A percentile compares a stretch with the other conserved stretches of the same genome.
Conservation (phyloP, 2,888 invertebrate genomes). For the Galeruca laticollis region DNA sequence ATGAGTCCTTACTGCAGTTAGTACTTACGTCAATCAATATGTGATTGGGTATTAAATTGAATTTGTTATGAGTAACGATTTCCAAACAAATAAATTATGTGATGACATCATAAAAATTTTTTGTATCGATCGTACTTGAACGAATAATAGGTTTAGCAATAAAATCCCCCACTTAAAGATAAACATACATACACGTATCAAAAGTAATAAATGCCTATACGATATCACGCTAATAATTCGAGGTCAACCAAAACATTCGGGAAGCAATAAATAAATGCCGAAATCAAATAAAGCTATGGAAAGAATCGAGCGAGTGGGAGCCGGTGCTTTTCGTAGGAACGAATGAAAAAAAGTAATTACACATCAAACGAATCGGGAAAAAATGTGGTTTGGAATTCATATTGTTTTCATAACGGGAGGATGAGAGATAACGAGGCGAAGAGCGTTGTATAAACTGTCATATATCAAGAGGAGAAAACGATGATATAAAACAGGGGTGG, state of each 20-base stretch:
- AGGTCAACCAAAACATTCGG: constrained; percentile 38
- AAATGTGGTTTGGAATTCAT: constrained; percentile 68
- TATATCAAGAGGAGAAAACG: constrained; percentile 61
- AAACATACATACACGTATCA: constrained; percentile 5
- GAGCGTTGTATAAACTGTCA: constrained; percentile 62
- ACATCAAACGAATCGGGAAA: constrained; percentile 66
- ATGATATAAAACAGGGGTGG: constrained; percentile 54
- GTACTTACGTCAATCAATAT: no score
- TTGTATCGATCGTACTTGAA: not conserved
- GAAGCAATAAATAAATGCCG: constrained; percentile 62
- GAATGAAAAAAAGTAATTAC: constrained; percentile 64
- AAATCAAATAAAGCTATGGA: constrained; percentile 61
- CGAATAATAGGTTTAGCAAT: not conserved
- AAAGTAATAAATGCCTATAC: not conserved
- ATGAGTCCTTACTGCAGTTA: no score
- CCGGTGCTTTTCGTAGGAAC: constrained; percentile 15
- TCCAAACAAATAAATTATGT: no score
- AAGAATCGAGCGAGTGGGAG: constrained; percentile 5
- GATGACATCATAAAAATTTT: no score
- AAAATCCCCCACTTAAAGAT: not conserved
- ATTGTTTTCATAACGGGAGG: constrained; percentile 67
- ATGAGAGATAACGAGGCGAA: constrained; percentile 56
- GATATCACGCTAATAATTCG: constrained; percentile 11
- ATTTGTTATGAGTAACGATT: no score
- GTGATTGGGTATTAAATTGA: no score